Evolutionary conservation across 2,113 vertebrate species (phyloP).

Genomic region (Entosphenus tridentatus): DNA sequence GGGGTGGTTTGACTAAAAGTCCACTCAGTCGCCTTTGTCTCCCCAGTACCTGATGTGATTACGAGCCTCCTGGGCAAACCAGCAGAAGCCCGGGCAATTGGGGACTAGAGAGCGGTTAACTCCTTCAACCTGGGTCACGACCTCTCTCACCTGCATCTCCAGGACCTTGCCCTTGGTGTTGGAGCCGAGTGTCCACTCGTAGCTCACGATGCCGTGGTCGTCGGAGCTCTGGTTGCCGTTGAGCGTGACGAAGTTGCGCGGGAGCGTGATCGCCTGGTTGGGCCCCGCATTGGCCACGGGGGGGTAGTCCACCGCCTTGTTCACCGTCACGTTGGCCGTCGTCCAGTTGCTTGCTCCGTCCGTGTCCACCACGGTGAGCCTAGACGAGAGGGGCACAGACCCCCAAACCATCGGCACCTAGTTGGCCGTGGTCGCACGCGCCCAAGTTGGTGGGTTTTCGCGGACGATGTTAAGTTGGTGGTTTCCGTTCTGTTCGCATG

Average conservation of each 20-base stretch:
- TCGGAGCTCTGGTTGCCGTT: slow-evolving; percentile 77
- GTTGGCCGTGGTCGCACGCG: too few species aligned
- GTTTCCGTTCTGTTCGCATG: background rate
- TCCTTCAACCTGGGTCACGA: background rate
- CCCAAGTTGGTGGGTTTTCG: too few species aligned
- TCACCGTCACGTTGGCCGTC: slow-evolving; percentile 54
- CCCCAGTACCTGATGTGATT: background rate
- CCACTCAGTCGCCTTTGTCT: background rate
- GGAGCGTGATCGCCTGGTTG: slow-evolving; percentile 80
- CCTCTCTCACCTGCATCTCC: slow-evolving; percentile 71
- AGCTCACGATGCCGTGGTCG: slow-evolving; percentile 63
- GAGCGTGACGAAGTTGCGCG: slow-evolving; percentile 63
- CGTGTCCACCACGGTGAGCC: slow-evolving; percentile 73
- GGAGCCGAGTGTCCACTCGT: slow-evolving; percentile 83
- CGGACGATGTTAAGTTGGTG: background rate
- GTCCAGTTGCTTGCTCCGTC: slow-evolving; percentile 59
- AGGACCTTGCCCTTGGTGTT: slow-evolving; percentile 87
- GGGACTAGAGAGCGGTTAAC: background rate
- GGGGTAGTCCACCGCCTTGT: slow-evolving; percentile 77
- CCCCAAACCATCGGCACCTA: too few species aligned
- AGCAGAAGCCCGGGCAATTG: background rate
- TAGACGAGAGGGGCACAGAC: slow-evolving; percentile 13
- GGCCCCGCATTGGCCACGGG: slow-evolving; percentile 72
- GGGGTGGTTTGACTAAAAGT: background rate
- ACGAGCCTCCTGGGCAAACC: background rate